A percentile compares a stretch with the other conserved stretches of the same genome.
These are phyloP conservation scores for Cerastis leucographa DNA, from an alignment of 2,888 invertebrate genomes.

Conservation along the genomic window DNA sequence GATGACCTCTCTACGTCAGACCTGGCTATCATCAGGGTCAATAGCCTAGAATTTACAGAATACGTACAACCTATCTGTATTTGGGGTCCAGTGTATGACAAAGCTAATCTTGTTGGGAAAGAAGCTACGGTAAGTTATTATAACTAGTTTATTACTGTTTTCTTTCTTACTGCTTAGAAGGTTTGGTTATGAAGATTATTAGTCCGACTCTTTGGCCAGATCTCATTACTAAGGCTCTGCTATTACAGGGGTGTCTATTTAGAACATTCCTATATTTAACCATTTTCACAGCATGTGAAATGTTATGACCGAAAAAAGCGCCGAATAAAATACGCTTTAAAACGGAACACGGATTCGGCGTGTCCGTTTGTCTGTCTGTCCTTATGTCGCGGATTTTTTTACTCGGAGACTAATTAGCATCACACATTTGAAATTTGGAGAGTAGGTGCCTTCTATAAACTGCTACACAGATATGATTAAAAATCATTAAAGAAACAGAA, in stretches of 20 bases:
- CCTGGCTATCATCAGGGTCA: slow-evolving; percentile 83
- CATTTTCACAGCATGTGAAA: neutral
- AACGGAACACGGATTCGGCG: neutral
- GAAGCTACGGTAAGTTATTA: slow-evolving; percentile 79
- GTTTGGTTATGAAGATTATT: neutral
- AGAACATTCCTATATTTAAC: neutral
- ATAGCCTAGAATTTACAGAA: slow-evolving; percentile 78
- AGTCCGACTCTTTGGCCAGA: neutral
- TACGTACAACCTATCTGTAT: slow-evolving; percentile 86
- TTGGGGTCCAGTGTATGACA: slow-evolving; percentile 86
- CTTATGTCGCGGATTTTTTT: too few relatives aligned
- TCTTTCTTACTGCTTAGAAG: neutral
- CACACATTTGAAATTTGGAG: too few relatives aligned
- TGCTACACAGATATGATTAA: too few relatives aligned
- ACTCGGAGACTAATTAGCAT: too few relatives aligned
- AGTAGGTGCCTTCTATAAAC: too few relatives aligned
- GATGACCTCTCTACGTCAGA: slow-evolving; percentile 80
- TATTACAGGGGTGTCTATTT: neutral
- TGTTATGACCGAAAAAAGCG: neutral
- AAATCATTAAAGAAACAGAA: too few relatives aligned
- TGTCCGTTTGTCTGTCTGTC: too few relatives aligned
- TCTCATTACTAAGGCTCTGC: neutral
- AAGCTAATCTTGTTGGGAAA: slow-evolving; percentile 77
- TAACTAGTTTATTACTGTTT: neutral
- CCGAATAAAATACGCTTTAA: neutral